Base-by-base conservation (phyloP, 2,888 invertebrate species). In the Pristionchus exspectatus region DNA sequence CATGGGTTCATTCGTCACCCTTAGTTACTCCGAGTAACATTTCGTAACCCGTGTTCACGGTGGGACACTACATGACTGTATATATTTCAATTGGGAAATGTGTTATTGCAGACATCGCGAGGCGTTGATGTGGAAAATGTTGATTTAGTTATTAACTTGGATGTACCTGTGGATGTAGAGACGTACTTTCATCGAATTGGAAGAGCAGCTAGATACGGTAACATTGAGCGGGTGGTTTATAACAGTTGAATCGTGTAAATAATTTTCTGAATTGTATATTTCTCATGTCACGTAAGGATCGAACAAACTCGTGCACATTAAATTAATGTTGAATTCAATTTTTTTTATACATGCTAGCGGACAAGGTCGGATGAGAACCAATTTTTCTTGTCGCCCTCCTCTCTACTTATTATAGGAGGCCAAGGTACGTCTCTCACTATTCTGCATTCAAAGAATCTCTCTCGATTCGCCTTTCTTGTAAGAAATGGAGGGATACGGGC, bases 141-240 rank as follows among this genome's bases (percentile, higher is more conserved):
- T 18, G 97, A 99, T 96, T 95, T 99, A 90, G 97, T 99, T 0
- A 96, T 99, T 16, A 98, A 99, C 95, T 96, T 98, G 94, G 98
- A 98, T 95, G 96, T 97, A 56, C 98, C 99, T 0, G 95, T 95
- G 91, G 97, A 97, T 94, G 96, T 97, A 92, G 97, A 97, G 91
- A 98, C 97, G 30, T 98, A 98, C 96, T 96, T 98, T 91, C 99
- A 99, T 96, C 96, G 99, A 94, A 98, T 98, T 95, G 99, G 99
- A 0, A 96, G 99, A 93, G 98, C 98, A 77, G 99, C 99, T 0
- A 96, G 99, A 91, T 99, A 97, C 96, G 99, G 98, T 95, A 91
- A 24, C 38, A 38, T 38, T 38, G 38, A 38, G 38, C 38, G 38
- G 38, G 38, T 38, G 38, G 38, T 38, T 38, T 38, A 38, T 38